Evolutionary conservation across 2,113 vertebrate genomes (phyloP), one percentile per base, ranked within the genome.

Genomic region (Petrocephalus zakoni): DNA sequence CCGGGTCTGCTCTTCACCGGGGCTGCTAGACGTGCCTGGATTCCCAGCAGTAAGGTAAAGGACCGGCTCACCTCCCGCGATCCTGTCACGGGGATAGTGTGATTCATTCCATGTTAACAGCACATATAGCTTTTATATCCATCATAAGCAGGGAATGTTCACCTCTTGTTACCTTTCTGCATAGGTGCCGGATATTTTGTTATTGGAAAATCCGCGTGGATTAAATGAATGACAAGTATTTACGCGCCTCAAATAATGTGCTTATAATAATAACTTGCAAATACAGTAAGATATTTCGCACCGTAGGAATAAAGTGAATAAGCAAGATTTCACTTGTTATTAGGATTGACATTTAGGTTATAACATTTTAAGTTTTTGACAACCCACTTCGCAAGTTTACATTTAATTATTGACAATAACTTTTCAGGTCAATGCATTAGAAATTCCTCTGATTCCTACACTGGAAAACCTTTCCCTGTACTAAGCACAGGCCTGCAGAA

Each of bases 1-100:
- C 8, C 75, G 92, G 93, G 15, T 92, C 93, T 92, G 29, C 25
- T 92, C 89, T 89, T 90, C 89, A 90, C 88, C 53, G 5, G 11
- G 81, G 25, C 0, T 47, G 81, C n/a, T 21, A 84, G 34, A 85
- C 17, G 8, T 46, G 55, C 15, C 21, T 22, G 58, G 25, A 84
- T 89, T 29, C 47, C 87, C 47, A 13, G 61, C 46, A 89, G 22
- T 34, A 25, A 51, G 88, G 88, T 82, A 61, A 83, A 83, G n/a
- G 8, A 22, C 21, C 42, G 46, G 15, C 81, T 83, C 21, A 5
- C 37, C 37, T 47, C n/a, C n/a, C 21, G 61, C 53, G n/a, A n/a
- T n/a, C 21, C 4, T 68, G 22, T 68, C 37, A 49, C 37, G 4
- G 19, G 22, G 22, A 52, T 53, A 85, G 49, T 22, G 19, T 9